Evolutionary conservation across 92 coral and sea anemone species (phyloP).

Genomic region (Chrysogorgia sp.): DNA sequence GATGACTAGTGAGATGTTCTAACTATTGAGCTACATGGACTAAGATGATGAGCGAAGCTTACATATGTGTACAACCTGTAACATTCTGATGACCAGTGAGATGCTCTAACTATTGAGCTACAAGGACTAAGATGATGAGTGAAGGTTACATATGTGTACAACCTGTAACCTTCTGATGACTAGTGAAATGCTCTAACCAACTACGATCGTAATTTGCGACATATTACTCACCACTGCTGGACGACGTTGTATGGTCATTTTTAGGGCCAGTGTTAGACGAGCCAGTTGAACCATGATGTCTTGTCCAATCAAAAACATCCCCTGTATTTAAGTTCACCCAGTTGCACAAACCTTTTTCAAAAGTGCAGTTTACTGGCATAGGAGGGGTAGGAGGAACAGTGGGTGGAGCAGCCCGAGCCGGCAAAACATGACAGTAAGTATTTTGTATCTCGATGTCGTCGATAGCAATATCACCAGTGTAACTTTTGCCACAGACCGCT

Average conservation of each 20-base stretch:
- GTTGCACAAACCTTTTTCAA: slow-evolving; percentile 85
- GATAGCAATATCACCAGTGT: slow-evolving; percentile 89
- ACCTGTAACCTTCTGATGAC: no score
- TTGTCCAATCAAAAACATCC: slow-evolving; percentile 91
- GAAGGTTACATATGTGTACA: no score
- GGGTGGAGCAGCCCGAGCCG: slow-evolving; percentile 83
- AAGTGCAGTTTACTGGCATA: slow-evolving; percentile 93
- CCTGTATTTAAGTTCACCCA: slow-evolving; percentile 80
- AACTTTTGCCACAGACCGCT: slow-evolving; percentile 79
- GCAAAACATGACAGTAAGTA: slow-evolving; percentile 71
- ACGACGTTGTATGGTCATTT: slow-evolving; percentile 81
- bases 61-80: no score
- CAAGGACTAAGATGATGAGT: no score
- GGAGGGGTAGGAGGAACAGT: slow-evolving; percentile 94
- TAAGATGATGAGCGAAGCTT: no score
- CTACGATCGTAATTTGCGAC: no score
- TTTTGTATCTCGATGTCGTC: slow-evolving; percentile 81
- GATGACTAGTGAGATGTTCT: no score
- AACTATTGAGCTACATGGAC: no score
- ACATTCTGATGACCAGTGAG: no score
- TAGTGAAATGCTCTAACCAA: no score
- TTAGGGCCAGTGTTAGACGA: slow-evolving; percentile 88
- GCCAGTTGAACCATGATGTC: slow-evolving; percentile 75
- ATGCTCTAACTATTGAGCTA: no score
- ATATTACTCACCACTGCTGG: slow-evolving; percentile 63